Base-by-base conservation (phyloP, 2,797 vertebrate species). In the Clarias laeviceps region DNA sequence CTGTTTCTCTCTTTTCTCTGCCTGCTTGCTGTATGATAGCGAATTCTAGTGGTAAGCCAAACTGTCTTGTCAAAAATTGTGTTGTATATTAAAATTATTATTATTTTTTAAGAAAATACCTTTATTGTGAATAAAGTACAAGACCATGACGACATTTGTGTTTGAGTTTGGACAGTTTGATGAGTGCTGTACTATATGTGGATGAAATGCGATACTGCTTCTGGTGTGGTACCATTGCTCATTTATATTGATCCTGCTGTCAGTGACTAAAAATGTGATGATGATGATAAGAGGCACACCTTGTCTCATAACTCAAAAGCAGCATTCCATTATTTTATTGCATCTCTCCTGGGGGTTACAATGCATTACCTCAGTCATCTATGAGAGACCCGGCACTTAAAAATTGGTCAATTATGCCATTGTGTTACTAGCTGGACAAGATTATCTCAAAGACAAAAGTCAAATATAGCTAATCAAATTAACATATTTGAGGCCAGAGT, bases 1-100 rank as follows among this genome's bases (percentile, higher is more conserved):
- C 45, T 90, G 80, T 84, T 77, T 88, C 82, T 56, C n/a, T 70
- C n/a, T 70, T 57, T 24, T 83, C 66, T 85, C 89, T n/a, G 93
- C 93, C 94, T 95, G 94, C 93, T 94, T 96, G 95, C 93, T 94
- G 93, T 92, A 94, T 92, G 94, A 95, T 93, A 93, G 93, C 94
- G 93, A 92, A 94, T 92, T 94, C 93, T 95, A 95, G 94, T 92
- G 94, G 94, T 95, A 94, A 95, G 94, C 92, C 84, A 90, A 89
- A 89, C 91, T 94, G 94, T 96, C 94, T 94, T 94, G 94, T 96
- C 94, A 91, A 93, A 94, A 93, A 96, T 94, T 94, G 93, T 95
- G 94, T 95, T 96, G 94, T 96, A 95, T 94, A 95, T 95, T 95
- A 94, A 94, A 94, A 95, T 94, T 92, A 93, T 92, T 94, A 94